phyloP scores from a whole-genome alignment of 2,113 vertebrate genomes.

The Genyomyrus donnyi region DNA sequence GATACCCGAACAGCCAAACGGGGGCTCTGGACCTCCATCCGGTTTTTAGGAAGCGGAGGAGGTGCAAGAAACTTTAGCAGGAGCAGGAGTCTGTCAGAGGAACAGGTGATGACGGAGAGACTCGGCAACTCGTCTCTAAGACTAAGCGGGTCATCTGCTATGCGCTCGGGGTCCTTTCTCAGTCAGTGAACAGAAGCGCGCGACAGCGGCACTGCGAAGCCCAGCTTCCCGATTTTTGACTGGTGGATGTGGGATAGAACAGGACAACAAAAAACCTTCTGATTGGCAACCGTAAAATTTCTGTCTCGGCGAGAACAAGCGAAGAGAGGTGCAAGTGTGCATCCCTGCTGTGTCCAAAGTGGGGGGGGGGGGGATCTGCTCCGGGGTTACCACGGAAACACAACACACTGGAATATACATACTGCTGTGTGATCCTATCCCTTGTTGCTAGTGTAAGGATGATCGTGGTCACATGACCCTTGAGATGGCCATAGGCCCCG shows the following conservation, averaged over 20 bases:
- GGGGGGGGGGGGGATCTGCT: not conserved
- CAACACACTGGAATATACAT: not conserved
- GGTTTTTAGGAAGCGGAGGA: constrained; percentile 50
- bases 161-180: not conserved
- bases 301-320: not conserved
- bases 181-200: not conserved
- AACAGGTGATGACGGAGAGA: not conserved
- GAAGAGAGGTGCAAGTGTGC: not conserved
- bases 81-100: not conserved
- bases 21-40: constrained; percentile 54
- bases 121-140: not conserved
- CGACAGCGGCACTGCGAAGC: not conserved
- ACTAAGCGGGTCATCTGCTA: not conserved
- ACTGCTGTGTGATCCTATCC: not conserved
- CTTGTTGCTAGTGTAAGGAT: not conserved
- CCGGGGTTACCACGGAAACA: not conserved
- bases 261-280: not conserved
- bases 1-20: constrained; percentile 54
- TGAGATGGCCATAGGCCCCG: not conserved
- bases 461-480: not conserved
- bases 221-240: not conserved
- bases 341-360: not conserved
- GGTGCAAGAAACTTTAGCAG: constrained; percentile 34
- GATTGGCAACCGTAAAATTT: not conserved
- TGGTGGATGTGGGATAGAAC: not conserved